Base-by-base conservation (phyloP, 2,888 invertebrate genomes). In the Autographa pulchrina region DNA sequence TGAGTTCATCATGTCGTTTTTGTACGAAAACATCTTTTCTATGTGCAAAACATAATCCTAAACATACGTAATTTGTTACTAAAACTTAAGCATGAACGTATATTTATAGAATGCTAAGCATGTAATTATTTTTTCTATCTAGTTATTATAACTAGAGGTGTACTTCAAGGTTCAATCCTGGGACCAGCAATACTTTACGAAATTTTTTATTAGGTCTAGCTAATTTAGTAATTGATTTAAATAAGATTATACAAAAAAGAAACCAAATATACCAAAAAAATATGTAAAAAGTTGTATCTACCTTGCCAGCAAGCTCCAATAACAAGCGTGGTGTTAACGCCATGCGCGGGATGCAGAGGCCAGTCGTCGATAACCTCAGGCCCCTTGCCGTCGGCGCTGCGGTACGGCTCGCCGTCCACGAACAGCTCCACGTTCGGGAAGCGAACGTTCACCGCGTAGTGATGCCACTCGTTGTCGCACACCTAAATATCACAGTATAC, bases 331-430 rank as follows among this genome's bases (percentile, higher is more conserved):
- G 99, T 99, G 91, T 99, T 99, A 81, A 99, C 97, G 0, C 98
- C 99, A 85, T 98, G 98, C 0, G 99, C 98, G 11, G 99, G 99
- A 92, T 99, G 99, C 59, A 99, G 96, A 0, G 99, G 99, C 99
- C 99, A 99, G 95, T 99, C 99, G 91, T 99, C 99, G 89, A 99
- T 99, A 62, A 99, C 98, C 93, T 99, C 99, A 0, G 99, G 99
- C 84, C 99, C 99, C 89, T 91, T 96, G 67, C 91, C 93, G 82
- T 93, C 94, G 0, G 73, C 73, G 0, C 90, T 74, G 81, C 88
- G 93, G 97, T 85, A 91, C 60, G 97, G 95, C 87, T 97, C 97
- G 0, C 99, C 99, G 93, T 99, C 99, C 75, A 99, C 97, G 91
- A 97, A 98, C 74, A 99, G 96, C 78, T 97, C 97, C 61, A 99